Percentiles rank a stretch among this genome's conserved stretches.
Evolutionary conservation across 2,888 invertebrate genomes (phyloP).

Genomic region (Microctonus brassicae): DNA sequence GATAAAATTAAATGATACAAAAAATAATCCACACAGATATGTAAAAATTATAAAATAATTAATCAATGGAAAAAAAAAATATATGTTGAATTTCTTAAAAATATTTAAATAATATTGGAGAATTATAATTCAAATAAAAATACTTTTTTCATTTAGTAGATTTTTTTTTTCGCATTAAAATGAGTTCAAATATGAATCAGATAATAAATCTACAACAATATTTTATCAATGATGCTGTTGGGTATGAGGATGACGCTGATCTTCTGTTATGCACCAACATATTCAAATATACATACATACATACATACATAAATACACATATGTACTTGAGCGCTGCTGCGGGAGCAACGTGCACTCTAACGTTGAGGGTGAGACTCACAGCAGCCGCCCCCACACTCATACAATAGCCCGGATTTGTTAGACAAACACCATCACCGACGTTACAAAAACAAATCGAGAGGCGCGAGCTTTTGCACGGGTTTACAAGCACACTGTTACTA

Average conservation of each 20-base stretch:
- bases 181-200: neutral
- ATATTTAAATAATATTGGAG: neutral
- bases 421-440: constrained; percentile 60
- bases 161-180: neutral
- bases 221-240: neutral
- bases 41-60: neutral
- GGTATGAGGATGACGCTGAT: neutral
- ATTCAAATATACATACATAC: neutral
- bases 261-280: neutral
- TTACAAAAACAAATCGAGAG: constrained; percentile 62
- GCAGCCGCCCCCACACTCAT: constrained; percentile 38
- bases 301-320: neutral
- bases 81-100: constrained; percentile 16
- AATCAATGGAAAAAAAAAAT: constrained; percentile 12
- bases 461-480: constrained; percentile 45
- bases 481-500: constrained; percentile 22
- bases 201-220: neutral
- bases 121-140: neutral
- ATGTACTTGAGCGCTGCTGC: neutral
- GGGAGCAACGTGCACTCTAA: constrained; percentile 11
- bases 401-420: constrained; percentile 59
- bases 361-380: constrained; percentile 28
- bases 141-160: neutral
- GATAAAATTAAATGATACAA: neutral
- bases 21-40: neutral